Conservation (phyloP, 1,140 invertebrate species). For the Drosophila persimilis region DNA sequence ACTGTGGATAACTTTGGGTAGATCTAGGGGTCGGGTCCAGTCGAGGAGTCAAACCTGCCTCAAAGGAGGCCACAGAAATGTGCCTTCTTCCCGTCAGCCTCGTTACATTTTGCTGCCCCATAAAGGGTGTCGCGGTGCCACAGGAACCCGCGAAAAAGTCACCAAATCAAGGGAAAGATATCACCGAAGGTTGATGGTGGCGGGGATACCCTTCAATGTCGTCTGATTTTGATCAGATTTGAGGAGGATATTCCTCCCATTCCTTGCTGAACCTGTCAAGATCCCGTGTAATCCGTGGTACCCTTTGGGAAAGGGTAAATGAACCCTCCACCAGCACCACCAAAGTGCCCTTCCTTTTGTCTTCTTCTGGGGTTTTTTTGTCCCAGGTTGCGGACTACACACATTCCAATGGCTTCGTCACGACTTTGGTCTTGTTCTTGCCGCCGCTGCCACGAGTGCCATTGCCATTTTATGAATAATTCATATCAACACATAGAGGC, state of each 20-base stretch:
- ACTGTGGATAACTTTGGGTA: conserved; percentile 2
- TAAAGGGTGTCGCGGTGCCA: conserved; percentile 37
- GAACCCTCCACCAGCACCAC: background rate
- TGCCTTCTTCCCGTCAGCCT: conserved; percentile 19
- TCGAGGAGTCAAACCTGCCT: conserved; percentile 16
- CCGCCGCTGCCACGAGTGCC: conserved; percentile 61
- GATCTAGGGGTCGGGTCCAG: background rate
- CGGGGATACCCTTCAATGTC: too few species aligned
- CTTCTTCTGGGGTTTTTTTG: conserved; percentile 12
- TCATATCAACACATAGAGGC: conserved; percentile 68
- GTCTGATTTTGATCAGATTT: too few species aligned
- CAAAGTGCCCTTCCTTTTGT: too few species aligned
- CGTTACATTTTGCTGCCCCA: conserved; percentile 55
- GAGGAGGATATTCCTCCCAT: too few species aligned
- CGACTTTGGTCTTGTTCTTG: conserved; percentile 66
- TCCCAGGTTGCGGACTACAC: conserved; percentile 8
- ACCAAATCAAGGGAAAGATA: conserved; percentile 1
- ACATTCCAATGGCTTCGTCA: conserved; percentile 57
- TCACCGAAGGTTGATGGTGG: too few species aligned
- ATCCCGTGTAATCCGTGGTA: too few species aligned
- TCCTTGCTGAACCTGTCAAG: too few species aligned
- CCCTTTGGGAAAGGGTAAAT: too few species aligned
- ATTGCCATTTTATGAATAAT: conserved; percentile 81
- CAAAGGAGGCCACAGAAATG: conserved; percentile 27
- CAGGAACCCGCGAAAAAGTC: conserved; percentile 4